Percentiles rank a stretch among this genome's conserved stretches.
These are phyloP conservation scores for Pelecanoides urinatrix DNA, from an alignment of 2,113 vertebrate species.

Conservation along the genomic window DNA sequence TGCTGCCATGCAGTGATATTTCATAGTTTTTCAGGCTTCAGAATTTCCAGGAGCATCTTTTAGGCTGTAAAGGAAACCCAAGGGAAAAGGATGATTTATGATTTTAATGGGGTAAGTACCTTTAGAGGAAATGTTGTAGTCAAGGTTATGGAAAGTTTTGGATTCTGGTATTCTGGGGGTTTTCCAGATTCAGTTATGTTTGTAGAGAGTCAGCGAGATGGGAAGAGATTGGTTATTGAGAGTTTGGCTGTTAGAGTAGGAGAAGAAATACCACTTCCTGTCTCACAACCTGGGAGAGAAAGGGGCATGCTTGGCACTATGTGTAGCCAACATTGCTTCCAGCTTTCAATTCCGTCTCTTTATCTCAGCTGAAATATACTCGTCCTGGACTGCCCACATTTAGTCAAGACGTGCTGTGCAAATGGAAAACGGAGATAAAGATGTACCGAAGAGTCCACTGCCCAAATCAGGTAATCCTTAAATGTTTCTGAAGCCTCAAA, in stretches of 20 bases:
- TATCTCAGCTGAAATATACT: slow-evolving; percentile 87
- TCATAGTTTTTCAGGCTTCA: not conserved
- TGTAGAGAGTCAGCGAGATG: not conserved
- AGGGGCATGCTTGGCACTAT: not conserved
- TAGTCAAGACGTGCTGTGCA: slow-evolving; percentile 91
- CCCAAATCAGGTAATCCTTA: slow-evolving; percentile 86
- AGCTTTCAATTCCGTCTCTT: not conserved
- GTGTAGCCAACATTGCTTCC: not conserved
- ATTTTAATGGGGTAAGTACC: not conserved
- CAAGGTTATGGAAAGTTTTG: not conserved
- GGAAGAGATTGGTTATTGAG: not conserved
- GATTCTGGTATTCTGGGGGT: not conserved
- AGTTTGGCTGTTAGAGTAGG: not conserved
- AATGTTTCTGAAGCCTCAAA: not conserved
- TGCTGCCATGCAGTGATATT: not conserved
- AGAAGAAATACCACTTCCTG: not conserved
- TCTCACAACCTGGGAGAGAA: not conserved
- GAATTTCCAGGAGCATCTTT: not conserved
- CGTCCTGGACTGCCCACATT: slow-evolving; percentile 90
- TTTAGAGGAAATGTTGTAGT: not conserved
- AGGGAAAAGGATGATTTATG: not conserved
- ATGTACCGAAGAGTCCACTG: slow-evolving; percentile 89
- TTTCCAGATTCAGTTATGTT: not conserved
- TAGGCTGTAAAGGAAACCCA: not conserved
- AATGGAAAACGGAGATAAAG: slow-evolving; percentile 94